Conservation (phyloP, 2,797 vertebrate species). For the Chaenodraco wilsoni region DNA sequence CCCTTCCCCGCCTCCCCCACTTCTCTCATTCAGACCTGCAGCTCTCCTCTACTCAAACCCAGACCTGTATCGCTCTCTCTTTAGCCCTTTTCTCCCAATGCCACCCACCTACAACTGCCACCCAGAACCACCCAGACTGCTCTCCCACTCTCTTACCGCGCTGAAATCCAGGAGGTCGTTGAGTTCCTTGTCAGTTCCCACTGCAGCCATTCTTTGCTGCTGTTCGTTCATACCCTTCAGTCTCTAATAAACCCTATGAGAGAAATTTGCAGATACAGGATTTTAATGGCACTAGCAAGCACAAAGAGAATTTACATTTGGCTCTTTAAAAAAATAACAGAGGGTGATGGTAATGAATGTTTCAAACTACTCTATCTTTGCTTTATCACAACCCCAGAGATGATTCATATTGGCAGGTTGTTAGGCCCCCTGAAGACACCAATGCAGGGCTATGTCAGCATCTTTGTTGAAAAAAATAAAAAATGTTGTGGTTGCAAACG, state of each 20-base stretch:
- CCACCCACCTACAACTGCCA: constrained; percentile 65
- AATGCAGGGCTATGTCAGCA: constrained; percentile 26
- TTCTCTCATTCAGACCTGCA: constrained; percentile 52
- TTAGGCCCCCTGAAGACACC: constrained; percentile 27
- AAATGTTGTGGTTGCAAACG: constrained; percentile 12
- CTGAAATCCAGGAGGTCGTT: constrained; percentile 99
- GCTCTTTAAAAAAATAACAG: constrained; percentile 51
- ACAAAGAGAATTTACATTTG: constrained; percentile 75
- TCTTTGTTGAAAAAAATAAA: neutral
- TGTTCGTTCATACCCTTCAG: constrained; percentile 89
- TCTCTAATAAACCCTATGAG: constrained; percentile 88
- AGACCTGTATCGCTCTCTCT: constrained; percentile 58
- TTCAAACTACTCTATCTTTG: constrained; percentile 58
- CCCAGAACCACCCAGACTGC: constrained; percentile 75
- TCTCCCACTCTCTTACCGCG: constrained; percentile 90
- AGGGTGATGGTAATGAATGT: constrained; percentile 64
- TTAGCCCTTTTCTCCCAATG: constrained; percentile 56
- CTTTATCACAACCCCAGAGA: constrained; percentile 40
- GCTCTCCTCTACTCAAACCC: constrained; percentile 41
- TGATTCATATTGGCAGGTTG: constrained; percentile 33
- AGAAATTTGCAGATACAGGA: constrained; percentile 84
- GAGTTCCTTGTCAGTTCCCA: constrained; percentile 99
- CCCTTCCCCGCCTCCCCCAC: constrained; percentile 6
- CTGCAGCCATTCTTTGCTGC: constrained; percentile 97
- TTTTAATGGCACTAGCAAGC: constrained; percentile 79